Evolutionary conservation across 2,888 invertebrate genomes (phyloP), one percentile per base, ranked within the genome.

Genomic region (Acholoe squamosa): DNA sequence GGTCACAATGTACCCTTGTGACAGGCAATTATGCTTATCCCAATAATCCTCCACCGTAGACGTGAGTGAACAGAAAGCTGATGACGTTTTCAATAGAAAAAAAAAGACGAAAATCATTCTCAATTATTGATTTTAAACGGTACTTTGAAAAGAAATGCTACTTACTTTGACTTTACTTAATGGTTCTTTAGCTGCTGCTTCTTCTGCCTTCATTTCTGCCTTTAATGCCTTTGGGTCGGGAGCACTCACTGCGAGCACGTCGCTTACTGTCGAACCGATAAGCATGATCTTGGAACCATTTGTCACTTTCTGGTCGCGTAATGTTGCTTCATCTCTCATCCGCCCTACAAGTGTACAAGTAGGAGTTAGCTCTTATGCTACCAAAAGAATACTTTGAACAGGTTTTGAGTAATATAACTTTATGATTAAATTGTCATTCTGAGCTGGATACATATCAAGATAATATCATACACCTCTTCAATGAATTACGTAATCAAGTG

Each of bases 181-280:
- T 3, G 96, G 95, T 93, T 96, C 96, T 93, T 96, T 96, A 3
- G 94, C 92, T 19, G 94, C 91, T 76, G 94, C 94, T 89, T 93
- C 94, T 54, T 94, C 93, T 16, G 94, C 92, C 91, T 95, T 94
- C 54, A 94, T 94, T 88, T 94, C 95, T 91, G 95, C 95, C 88
- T 95, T 93, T 16, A 95, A 92, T 56, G 94, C 95, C 89, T 94
- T 93, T 19, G 94, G 93, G 80, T 96, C 97, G 93, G 97, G 97
- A 94, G 97, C 97, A 91, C 97, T 97, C 90, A 98, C 97, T 93
- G 98, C 97, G 94, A 98, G 96, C 90, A 98, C 97, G 95, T 98
- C 98, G 95, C 97, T 97, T 96, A 98, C 97, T 94, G 98, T 98
- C 61, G 98, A 98, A 90, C 98, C 98, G 91, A 98, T 98, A 92